Evolutionary conservation across 2,113 vertebrate genomes (phyloP).

Genomic region (Peromyscus maniculatus): DNA sequence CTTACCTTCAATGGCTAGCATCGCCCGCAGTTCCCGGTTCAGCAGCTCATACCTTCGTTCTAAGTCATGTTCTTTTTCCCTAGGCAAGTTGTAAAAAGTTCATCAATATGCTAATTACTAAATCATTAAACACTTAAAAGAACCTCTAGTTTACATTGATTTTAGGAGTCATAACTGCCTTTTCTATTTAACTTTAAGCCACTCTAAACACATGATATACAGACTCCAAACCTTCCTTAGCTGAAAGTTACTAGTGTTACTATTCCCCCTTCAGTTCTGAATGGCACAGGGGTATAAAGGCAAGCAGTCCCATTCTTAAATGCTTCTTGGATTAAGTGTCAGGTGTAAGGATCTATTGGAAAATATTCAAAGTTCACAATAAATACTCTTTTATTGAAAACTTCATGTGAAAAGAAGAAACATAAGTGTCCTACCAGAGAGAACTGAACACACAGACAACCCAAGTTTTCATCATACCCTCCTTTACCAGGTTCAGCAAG

Average conservation of each 20-base stretch:
- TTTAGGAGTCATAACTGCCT: conserved; percentile 92
- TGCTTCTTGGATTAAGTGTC: conserved; percentile 35
- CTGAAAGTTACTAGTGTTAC: conserved; percentile 27
- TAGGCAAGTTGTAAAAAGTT: conserved; percentile 97
- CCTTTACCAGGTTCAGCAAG: conserved; percentile 73
- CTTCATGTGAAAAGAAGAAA: conserved; percentile 57
- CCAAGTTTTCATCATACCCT: conserved; percentile 71
- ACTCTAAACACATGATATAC: conserved; percentile 98
- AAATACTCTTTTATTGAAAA: conserved; percentile 58
- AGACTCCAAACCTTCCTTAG: conserved; percentile 85
- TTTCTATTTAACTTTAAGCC: conserved; percentile 96
- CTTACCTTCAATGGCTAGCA: conserved; percentile 99
- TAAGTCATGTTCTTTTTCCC: conserved; percentile 99
- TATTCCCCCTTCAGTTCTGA: conserved; percentile 66
- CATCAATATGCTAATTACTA: conserved; percentile 99
- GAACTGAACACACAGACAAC: conserved; percentile 19
- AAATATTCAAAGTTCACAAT: conserved; percentile 54
- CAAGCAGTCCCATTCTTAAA: conserved; percentile 51
- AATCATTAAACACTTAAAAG: conserved; percentile 99
- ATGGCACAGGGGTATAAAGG: conserved; percentile 42
- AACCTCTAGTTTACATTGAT: conserved; percentile 98
- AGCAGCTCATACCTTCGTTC: conserved; percentile 98
- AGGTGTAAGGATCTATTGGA: conserved; percentile 42
- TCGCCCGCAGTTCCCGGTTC: conserved; percentile 97
- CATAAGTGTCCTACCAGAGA: background rate